Evolutionary conservation across 2,113 vertebrate genomes (phyloP), one percentile per base, ranked within the genome.

Genomic region (Limanda limanda): DNA sequence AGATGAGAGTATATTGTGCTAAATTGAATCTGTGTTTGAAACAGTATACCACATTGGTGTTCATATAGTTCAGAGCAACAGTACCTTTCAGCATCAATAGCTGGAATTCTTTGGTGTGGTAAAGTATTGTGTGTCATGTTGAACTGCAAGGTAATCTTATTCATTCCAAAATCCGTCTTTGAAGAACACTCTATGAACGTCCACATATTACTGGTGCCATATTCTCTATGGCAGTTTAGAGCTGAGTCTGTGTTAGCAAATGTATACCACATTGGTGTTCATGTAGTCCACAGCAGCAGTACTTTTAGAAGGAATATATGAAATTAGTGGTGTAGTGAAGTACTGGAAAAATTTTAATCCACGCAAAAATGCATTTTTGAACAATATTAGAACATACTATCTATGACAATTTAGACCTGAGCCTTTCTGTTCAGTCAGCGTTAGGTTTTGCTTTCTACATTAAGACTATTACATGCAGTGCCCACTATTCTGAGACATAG

Each of bases 1-100:
- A 91, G 58, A 70, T 4, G 56, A 83, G 63, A 86, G 55, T 88
- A 81, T 81, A 62, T 83, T 79, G 78, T 91, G 83, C 79, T 79
- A 78, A 82, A 83, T 45, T 73, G 23, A 88, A 79, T 86, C 45
- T 71, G 65, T 87, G 72, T 89, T 73, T 76, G 51, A 72, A 76
- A 74, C 76, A 10, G 85, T 89, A 91, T 87, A 90, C 87, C 84
- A 92, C 90, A 91, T 92, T 90, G 90, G 91, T 92, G 89, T 92
- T 91, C 81, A 83, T 89, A 89, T 85, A 88, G 86, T 82, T 79
- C 74, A 79, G 67, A 88, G 82, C 76, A 86, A 68, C 77, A 73
- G 74, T 84, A 83, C 58, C 68, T 78, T 87, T 83, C 83, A 83
- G 84, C 88, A 71, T 81, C 74, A 82, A 76, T 80, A 81, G 78